Conservation (phyloP, 2,888 invertebrate species). For the Caenorhabditis parvicauda region DNA sequence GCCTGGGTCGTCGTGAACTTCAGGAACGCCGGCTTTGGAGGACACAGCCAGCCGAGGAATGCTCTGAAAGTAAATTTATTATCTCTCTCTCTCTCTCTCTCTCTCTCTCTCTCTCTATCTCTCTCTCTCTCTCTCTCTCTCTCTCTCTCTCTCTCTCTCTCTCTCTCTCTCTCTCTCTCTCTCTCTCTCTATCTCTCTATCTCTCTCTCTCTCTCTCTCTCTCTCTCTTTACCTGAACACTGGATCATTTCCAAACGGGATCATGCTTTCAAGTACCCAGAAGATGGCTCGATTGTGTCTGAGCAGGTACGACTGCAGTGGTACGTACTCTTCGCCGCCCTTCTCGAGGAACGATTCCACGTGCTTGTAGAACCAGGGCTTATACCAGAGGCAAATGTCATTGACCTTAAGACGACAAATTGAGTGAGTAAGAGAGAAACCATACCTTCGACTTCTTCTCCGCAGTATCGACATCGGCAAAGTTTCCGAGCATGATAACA, state of each 20-base stretch:
- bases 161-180: too few species aligned
- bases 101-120: too few species aligned
- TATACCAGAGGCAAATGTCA: conserved; percentile 71
- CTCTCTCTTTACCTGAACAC: too few species aligned
- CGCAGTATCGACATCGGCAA: conserved; percentile 69
- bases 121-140: too few species aligned
- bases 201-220: too few species aligned
- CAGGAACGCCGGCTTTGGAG: conserved; percentile 75
- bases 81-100: too few species aligned
- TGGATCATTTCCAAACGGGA: conserved; percentile 73
- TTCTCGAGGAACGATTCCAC: conserved; percentile 68
- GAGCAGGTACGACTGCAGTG: conserved; percentile 69
- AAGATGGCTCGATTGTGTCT: conserved; percentile 73
- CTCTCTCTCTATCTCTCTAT: too few species aligned
- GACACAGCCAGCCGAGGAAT: conserved; percentile 73
- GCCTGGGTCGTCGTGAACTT: conserved; percentile 75
- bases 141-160: too few species aligned
- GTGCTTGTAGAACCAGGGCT: conserved; percentile 76
- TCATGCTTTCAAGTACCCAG: conserved; percentile 76
- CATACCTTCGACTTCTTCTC: conserved; percentile 36
- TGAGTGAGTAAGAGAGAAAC: too few species aligned
- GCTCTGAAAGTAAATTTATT: too few species aligned
- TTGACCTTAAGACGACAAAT: conserved; percentile 67
- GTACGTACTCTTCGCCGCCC: conserved; percentile 67
- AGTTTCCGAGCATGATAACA: conserved; percentile 73